Evolutionary conservation across 2,113 vertebrate genomes (phyloP), one percentile per base, ranked within the genome.

Genomic region (Actenoides hombroni): DNA sequence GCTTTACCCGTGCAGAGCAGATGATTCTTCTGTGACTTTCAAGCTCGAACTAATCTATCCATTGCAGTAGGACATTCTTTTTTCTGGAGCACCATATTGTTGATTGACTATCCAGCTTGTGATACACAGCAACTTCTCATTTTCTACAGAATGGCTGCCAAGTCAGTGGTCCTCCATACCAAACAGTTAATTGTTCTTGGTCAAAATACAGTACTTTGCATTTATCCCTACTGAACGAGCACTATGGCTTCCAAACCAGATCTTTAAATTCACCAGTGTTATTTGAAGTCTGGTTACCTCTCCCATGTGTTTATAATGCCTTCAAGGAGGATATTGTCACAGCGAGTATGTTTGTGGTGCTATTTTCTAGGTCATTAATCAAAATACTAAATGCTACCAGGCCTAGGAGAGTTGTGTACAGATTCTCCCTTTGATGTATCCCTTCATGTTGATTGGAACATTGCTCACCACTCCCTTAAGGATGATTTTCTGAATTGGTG

Each of bases 21-120:
- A 80, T 83, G 28, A 64, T 83, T 76, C 44, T 76, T 83, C 76
- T 44, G 35, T 88, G 75, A 69, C 39, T 73, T 53, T 67, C 35
- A 88, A 85, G 44, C 26, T 93, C 26, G 73, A 65, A n/a, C 31
- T 68, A 68, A 79, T 85, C 90, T 90, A 68, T 69, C 46, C 24
- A n/a, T 76, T 88, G 53, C 57, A 73, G 40, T 35, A 73, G 35
- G 44, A 65, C 63, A 61, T 88, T 85, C 5, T 8, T 94, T 57
- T 93, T 85, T 75, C 67, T 90, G 57, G 44, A 95, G 63, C 53
- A 91, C 51, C 5, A 10, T 78, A 75, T 68, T 82, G 14, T 81
- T 94, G 81, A 84, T 82, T 82, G 56, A 63, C 94, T 95, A 71
- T 59, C 40, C 69, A 75, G 37, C 25, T 84, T 94, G n/a, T 53